These are phyloP conservation scores for Diplodus sargus DNA, from an alignment of 2,797 vertebrate species.

Conservation along the genomic window DNA sequence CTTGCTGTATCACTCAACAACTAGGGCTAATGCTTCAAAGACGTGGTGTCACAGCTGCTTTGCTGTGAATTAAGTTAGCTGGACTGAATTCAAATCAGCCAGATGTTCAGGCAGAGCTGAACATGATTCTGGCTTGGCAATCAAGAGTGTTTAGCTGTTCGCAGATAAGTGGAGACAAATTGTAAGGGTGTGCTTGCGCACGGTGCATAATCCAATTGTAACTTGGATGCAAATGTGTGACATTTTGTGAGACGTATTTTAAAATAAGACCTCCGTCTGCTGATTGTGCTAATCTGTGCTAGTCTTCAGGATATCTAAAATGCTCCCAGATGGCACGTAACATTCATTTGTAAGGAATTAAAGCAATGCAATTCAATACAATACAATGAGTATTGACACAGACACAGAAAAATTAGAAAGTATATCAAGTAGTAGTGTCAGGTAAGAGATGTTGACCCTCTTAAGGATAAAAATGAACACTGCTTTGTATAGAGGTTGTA, in stretches of 20 bases:
- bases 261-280: not conserved
- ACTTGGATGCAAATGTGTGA: conserved; percentile 14
- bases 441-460: conserved; percentile 1
- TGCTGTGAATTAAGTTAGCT: conserved; percentile 8
- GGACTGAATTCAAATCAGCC: conserved; percentile 35
- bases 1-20: not conserved
- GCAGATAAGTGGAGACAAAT: conserved; percentile 36
- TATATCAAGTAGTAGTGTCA: conserved; percentile 1
- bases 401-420: not conserved
- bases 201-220: conserved; percentile 12
- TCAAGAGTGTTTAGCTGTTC: conserved; percentile 44
- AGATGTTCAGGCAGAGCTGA: conserved; percentile 44
- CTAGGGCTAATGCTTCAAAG: not conserved
- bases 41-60: conserved; percentile 21
- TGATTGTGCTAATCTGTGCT: conserved; percentile 14
- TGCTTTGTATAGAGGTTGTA: conserved; percentile 15
- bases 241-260: conserved; percentile 3
- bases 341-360: not conserved
- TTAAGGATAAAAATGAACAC: conserved; percentile 10
- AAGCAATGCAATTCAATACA: not conserved
- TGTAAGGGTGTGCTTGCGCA: conserved; percentile 15
- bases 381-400: not conserved
- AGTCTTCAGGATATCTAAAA: conserved; percentile 9
- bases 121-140: conserved; percentile 23
- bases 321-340: not conserved